Percentiles rank a stretch among this genome's conserved stretches.
Evolutionary conservation across 2,797 vertebrate genomes (phyloP).

Genomic region (Gephyroberyx darwinii): DNA sequence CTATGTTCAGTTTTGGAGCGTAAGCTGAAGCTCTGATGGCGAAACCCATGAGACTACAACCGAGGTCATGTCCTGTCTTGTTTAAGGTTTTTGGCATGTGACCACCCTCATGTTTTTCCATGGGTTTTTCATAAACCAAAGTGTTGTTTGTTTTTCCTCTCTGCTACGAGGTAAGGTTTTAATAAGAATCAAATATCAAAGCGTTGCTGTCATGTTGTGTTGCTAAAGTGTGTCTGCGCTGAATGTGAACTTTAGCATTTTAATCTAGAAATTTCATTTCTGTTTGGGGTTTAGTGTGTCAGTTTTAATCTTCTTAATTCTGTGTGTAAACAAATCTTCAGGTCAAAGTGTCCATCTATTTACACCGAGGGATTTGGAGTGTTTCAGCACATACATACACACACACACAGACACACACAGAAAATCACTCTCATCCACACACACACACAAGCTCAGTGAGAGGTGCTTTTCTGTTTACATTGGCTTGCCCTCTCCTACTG

Average conservation of each 20-base stretch:
- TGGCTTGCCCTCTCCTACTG: constrained; percentile 16
- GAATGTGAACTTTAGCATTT: constrained; percentile 20
- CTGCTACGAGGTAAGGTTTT: background rate
- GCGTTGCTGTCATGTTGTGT: background rate
- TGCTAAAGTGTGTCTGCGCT: background rate
- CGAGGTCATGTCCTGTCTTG: background rate
- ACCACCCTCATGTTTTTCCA: no score
- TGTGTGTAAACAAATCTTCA: constrained; percentile 38
- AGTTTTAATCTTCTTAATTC: constrained; percentile 50
- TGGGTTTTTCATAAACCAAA: no score
- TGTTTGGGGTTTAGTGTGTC: constrained; percentile 28
- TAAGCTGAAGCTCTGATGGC: no score
- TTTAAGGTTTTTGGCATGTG: no score
- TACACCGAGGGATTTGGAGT: constrained; percentile 13
- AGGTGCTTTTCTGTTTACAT: constrained; percentile 36
- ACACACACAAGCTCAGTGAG: constrained; percentile 25
- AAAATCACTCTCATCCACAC: background rate
- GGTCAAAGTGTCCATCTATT: constrained; percentile 48
- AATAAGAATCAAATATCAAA: background rate
- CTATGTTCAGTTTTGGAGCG: no score
- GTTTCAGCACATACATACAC: background rate
- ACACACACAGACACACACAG: background rate
- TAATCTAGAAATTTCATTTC: constrained; percentile 26
- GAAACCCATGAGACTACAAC: no score
- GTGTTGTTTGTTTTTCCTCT: background rate